phyloP scores from a whole-genome alignment of 1,140 invertebrate species.

The Drosophila orena region DNA sequence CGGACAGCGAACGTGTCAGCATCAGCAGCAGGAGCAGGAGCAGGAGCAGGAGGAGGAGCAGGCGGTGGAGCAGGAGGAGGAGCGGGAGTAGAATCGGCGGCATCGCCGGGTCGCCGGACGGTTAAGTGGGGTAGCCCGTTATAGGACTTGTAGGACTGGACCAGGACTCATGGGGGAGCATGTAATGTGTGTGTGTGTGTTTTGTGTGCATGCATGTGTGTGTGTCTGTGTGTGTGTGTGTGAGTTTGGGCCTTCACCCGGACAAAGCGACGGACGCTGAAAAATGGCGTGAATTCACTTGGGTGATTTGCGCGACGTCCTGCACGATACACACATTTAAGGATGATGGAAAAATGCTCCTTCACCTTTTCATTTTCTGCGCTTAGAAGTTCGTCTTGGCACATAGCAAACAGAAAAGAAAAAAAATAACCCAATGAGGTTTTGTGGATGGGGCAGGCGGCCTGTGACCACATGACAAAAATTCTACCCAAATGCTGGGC shows the following conservation, averaged over 20 bases:
- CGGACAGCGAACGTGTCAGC: slow-evolving; percentile 79
- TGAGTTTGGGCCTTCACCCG: slow-evolving; percentile 59
- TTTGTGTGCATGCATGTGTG: slow-evolving; percentile 6
- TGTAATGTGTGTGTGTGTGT: slow-evolving; percentile 17
- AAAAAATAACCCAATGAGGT: slow-evolving; percentile 6
- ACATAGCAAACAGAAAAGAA: slow-evolving; percentile 27
- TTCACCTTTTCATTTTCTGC: slow-evolving; percentile 49
- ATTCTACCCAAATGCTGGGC: not conserved
- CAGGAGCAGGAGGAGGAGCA: not conserved
- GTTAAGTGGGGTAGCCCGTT: slow-evolving; percentile 59
- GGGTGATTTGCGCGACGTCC: slow-evolving; percentile 74
- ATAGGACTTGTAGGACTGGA: slow-evolving; percentile 45
- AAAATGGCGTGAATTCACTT: slow-evolving; percentile 83
- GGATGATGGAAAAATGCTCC: slow-evolving; percentile 57
- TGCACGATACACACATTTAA: slow-evolving; percentile 62
- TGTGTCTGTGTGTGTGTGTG: slow-evolving; percentile 25
- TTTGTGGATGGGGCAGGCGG: not conserved
- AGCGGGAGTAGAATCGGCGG: slow-evolving; percentile 38
- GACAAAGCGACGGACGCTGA: slow-evolving; percentile 72
- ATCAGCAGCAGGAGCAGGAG: slow-evolving; percentile 47
- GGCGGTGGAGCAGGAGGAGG: not conserved
- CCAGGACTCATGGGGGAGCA: slow-evolving; percentile 2
- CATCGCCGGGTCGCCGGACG: slow-evolving; percentile 60
- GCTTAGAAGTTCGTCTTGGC: slow-evolving; percentile 31
- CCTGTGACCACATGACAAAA: slow-evolving; percentile 27